These are phyloP conservation scores for Cryptophagus acutangulus DNA, from an alignment of 2,888 invertebrate genomes.

Conservation along the genomic window DNA sequence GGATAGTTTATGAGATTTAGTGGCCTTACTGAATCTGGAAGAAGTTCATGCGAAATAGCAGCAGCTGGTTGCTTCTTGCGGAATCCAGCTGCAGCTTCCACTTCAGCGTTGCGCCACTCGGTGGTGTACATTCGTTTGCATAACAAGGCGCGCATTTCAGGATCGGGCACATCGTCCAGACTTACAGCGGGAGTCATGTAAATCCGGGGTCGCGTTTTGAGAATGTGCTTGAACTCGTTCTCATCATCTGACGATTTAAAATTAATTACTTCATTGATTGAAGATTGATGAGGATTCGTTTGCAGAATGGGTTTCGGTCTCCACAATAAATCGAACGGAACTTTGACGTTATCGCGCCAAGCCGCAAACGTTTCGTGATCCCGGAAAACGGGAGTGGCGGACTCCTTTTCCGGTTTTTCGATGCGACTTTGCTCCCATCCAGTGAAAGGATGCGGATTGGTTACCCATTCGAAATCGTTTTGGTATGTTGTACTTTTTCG, in stretches of 20 bases:
- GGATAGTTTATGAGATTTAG: neutral
- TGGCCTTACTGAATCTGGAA: neutral
- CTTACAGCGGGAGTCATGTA: conserved; percentile 43
- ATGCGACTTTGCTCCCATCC: no score
- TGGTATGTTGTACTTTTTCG: no score
- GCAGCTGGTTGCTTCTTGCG: no score
- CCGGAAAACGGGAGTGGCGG: no score
- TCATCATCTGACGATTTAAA: conserved; percentile 12
- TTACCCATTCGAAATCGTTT: no score
- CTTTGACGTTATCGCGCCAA: conserved; percentile 29
- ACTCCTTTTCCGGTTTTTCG: no score
- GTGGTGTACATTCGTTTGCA: conserved; percentile 43
- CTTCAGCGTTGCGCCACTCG: conserved; percentile 37
- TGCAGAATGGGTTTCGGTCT: conserved; percentile 37
- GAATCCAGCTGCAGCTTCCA: conserved; percentile 38
- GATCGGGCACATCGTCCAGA: conserved; percentile 44
- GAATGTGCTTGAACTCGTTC: conserved; percentile 31
- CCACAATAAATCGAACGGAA: conserved; percentile 41
- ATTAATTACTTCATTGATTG: neutral
- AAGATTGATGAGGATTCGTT: conserved; percentile 31
- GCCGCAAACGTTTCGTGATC: conserved; percentile 38
- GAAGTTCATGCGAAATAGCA: neutral
- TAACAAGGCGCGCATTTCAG: conserved; percentile 39
- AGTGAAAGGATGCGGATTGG: no score
- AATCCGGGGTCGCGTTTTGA: conserved; percentile 40